Percentiles rank a stretch among this genome's conserved stretches.
Conservation (phyloP, 2,888 invertebrate species). For the Lymantria dispar region DNA sequence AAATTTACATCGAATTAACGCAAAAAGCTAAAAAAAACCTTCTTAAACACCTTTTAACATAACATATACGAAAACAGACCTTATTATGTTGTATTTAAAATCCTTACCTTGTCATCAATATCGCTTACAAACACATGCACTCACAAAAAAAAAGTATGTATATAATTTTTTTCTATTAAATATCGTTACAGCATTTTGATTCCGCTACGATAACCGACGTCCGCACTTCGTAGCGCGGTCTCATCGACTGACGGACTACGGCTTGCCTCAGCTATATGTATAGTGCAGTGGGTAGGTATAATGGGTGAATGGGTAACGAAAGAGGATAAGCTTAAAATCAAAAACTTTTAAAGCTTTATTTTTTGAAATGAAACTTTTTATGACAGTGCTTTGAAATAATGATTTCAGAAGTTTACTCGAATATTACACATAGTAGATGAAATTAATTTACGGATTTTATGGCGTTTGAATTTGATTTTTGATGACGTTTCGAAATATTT, state of each 20-base stretch:
- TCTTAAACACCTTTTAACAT: neutral
- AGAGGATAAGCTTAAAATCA: conserved; percentile 4
- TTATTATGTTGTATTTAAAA: neutral
- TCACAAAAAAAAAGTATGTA: conserved; percentile 5
- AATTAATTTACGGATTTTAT: no score
- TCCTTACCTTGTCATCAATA: conserved; percentile 7
- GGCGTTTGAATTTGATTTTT: no score
- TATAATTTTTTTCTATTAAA: conserved; percentile 1
- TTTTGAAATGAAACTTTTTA: no score
- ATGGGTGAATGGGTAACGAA: conserved; percentile 3
- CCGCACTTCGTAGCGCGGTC: conserved; percentile 13
- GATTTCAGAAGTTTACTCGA: no score
- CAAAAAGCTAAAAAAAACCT: neutral
- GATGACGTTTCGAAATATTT: no score
- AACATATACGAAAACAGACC: neutral
- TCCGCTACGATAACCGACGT: conserved; percentile 13
- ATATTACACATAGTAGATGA: no score
- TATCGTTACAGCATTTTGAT: conserved; percentile 7
- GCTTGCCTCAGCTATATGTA: conserved; percentile 20
- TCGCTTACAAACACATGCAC: conserved; percentile 6
- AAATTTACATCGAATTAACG: neutral
- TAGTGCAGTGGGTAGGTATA: conserved; percentile 20
- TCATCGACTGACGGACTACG: conserved; percentile 38
- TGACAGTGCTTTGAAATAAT: no score
- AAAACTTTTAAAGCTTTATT: neutral